Base-by-base conservation (phyloP, 2,888 invertebrate genomes). In the Apotomis turbidana region DNA sequence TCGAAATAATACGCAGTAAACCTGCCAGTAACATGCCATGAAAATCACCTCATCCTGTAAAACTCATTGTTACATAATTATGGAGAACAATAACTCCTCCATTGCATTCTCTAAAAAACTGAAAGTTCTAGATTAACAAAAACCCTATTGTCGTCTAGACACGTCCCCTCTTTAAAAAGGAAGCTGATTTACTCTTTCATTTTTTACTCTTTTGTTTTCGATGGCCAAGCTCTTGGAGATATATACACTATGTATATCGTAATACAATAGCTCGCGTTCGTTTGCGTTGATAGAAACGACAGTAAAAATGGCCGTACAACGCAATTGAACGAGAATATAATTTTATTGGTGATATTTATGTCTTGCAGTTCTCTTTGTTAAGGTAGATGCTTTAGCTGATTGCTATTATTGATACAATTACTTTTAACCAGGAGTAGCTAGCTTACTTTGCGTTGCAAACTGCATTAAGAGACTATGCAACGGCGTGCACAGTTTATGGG, bases 271-370 rank as follows among this genome's bases (percentile, higher is more conserved):
- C 12, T 51, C 68, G 85, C 84, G 81, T 82, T 81, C 83, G 81
- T 80, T 87, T 85, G 81, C 83, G 75, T 82, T 84, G 90, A 90
- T 90, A 87, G 87, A 88, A 89, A 88, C 82, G 84, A 89, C 88
- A 90, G 90, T 88, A 89, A 88, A 90, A 88, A 89, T 83, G 82
- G 83, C 80, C 82, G 86, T 86, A 89, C 86, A 90, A 88, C 87
- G 84, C 82, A 83, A 85, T 83, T 83, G 79, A 86, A 87, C 85
- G 83, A 81, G 84, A 87, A 86, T 84, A 81, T 9, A 85, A 86
- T 84, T 86, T 80, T 80, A 81, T 76, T 12, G 38, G 12, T 36
- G 57, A 4, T 57, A 57, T 57, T 5, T 6, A 49, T 49, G 8
- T 49, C 8, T 12, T 49, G 10, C 49, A 49, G 49, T 49, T 0